Evolutionary conservation across 2,888 invertebrate species (phyloP).

Genomic region (Clistopyga incitator): DNA sequence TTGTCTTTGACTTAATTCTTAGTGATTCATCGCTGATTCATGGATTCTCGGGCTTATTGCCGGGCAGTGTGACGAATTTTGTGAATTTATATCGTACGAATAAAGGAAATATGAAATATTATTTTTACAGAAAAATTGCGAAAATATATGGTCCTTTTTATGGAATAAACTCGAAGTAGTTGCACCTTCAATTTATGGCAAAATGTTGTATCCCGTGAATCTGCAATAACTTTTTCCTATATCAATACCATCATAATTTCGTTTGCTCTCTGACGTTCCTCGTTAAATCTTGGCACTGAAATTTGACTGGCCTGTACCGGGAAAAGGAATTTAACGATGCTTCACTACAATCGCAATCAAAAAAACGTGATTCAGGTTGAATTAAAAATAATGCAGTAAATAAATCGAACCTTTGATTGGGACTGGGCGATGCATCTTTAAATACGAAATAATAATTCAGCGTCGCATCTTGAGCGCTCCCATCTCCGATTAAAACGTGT

Average conservation of each 20-base stretch:
- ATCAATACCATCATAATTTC: neutral
- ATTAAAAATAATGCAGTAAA: too few species aligned
- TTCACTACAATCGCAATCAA: too few species aligned
- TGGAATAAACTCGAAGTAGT: neutral
- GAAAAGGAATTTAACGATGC: neutral
- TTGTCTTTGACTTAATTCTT: neutral
- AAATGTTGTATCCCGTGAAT: neutral
- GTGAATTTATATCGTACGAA: neutral
- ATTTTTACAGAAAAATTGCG: neutral
- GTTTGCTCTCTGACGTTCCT: neutral
- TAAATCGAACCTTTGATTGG: too few species aligned
- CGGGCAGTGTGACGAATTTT: neutral
- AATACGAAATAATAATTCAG: slow-evolving; percentile 35
- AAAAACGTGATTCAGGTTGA: too few species aligned
- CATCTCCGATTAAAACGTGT: slow-evolving; percentile 2
- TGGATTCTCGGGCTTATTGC: neutral
- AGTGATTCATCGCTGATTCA: slow-evolving; percentile 16
- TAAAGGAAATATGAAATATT: neutral
- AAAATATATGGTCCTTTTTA: neutral
- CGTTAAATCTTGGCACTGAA: neutral
- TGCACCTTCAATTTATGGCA: neutral
- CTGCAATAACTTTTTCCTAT: neutral
- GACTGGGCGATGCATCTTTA: neutral
- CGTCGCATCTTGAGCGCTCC: slow-evolving; percentile 16
- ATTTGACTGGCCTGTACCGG: slow-evolving; percentile 37